Evolutionary conservation across 1,140 invertebrate genomes (phyloP).

Genomic region (Ladona fulva): DNA sequence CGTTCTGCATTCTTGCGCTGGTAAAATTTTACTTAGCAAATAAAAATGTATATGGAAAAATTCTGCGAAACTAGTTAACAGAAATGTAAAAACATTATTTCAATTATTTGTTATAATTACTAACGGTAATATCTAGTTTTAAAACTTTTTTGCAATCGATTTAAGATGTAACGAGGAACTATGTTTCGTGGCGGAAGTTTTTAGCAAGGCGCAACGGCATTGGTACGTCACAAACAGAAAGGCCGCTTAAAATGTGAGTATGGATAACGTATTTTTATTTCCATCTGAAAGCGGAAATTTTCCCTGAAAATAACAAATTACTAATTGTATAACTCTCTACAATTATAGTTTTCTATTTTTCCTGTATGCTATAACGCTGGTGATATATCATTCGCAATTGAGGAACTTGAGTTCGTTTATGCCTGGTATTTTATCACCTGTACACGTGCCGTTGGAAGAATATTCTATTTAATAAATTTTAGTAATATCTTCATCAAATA

Average conservation of each 20-base stretch:
- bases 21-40: neutral
- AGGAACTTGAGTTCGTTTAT: too few species aligned
- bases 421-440: too few species aligned
- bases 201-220: neutral
- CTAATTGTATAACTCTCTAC: too few species aligned
- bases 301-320: too few species aligned
- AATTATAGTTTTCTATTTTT: too few species aligned
- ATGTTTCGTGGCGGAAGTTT: neutral
- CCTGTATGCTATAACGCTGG: too few species aligned
- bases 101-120: neutral
- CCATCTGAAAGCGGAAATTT: too few species aligned
- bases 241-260: neutral
- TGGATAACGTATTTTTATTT: too few species aligned
- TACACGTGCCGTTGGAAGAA: too few species aligned
- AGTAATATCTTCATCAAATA: too few species aligned
- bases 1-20: conserved; percentile 7
- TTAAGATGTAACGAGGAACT: neutral
- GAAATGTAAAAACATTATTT: neutral
- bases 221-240: neutral
- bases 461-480: too few species aligned
- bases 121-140: neutral
- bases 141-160: neutral
- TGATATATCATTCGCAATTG: too few species aligned
- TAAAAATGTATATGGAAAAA: neutral
- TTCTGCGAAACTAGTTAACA: neutral